These are phyloP conservation scores for Gymnocypris eckloni DNA, from an alignment of 2,797 vertebrate genomes.

Conservation along the genomic window DNA sequence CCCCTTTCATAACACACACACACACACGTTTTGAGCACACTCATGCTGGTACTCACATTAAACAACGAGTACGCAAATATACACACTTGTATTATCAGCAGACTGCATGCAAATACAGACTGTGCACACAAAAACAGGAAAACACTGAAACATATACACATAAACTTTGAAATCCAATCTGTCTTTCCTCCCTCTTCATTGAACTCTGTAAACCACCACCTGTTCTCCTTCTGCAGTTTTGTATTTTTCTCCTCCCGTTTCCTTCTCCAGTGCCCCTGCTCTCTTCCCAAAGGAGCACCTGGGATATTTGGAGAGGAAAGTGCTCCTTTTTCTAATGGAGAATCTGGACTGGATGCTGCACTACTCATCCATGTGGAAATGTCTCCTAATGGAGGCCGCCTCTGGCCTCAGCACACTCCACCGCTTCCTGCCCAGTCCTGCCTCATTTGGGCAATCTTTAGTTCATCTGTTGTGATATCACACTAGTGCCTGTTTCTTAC, in stretches of 20 bases:
- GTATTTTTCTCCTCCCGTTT: not conserved
- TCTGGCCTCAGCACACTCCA: conserved; percentile 46
- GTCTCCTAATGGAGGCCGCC: conserved; percentile 73
- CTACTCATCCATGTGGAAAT: conserved; percentile 76
- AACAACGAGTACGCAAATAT: not conserved
- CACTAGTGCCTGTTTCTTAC: conserved; percentile 15
- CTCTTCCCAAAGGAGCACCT: conserved; percentile 56
- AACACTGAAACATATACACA: not conserved
- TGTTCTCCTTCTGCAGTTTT: conserved; percentile 3
- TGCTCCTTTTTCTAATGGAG: conserved; percentile 67
- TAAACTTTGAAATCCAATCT: conserved; percentile 10
- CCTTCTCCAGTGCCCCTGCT: conserved; percentile 21
- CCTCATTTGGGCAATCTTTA: conserved; percentile 14
- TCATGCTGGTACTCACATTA: not conserved
- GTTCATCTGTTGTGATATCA: conserved; percentile 27
- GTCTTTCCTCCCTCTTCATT: conserved; percentile 19
- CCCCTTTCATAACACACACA: conserved; percentile 1
- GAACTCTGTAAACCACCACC: conserved; percentile 39
- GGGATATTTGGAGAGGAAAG: conserved; percentile 78
- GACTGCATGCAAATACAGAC: conserved; percentile 21
- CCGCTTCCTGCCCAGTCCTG: conserved; percentile 22
- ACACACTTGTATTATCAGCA: conserved; percentile 16
- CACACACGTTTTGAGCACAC: not conserved
- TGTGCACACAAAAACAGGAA: not conserved
- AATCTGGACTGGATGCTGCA: conserved; percentile 67